phyloP scores from a whole-genome alignment of 2,888 invertebrate genomes.

The Agrilus mali region DNA sequence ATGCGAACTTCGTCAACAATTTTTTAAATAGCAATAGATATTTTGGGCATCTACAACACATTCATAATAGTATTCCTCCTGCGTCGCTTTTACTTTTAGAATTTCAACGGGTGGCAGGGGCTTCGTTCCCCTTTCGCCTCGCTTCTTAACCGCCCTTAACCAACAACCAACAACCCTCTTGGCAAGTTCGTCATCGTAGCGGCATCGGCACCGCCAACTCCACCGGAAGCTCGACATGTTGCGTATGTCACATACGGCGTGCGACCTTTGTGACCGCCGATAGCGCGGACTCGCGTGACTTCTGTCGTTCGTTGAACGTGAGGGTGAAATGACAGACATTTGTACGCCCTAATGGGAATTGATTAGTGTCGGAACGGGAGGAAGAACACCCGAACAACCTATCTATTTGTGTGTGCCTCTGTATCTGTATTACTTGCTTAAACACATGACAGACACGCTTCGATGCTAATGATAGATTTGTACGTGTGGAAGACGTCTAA shows the following conservation, averaged over 20 bases:
- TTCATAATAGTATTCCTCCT: no score
- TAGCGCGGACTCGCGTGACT: slow-evolving; percentile 12
- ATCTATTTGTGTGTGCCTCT: no score
- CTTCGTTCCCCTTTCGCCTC: neutral
- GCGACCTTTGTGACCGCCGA: slow-evolving; percentile 13
- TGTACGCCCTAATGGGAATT: slow-evolving; percentile 17
- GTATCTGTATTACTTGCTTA: no score
- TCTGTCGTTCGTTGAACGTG: slow-evolving; percentile 10
- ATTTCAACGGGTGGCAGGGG: neutral
- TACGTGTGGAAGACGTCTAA: neutral
- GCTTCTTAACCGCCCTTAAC: neutral
- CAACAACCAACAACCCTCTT: no score
- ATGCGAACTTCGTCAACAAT: no score
- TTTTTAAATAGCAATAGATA: no score
- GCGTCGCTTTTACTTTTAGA: no score
- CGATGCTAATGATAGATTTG: neutral
- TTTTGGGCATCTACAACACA: no score
- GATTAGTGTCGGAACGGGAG: slow-evolving; percentile 9
- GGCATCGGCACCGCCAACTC: slow-evolving; percentile 8
- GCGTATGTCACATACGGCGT: slow-evolving; percentile 17
- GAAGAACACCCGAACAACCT: no score
- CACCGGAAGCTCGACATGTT: slow-evolving; percentile 18
- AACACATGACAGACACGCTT: neutral
- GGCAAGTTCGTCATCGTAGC: neutral
- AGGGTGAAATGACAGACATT: slow-evolving; percentile 14